A percentile compares a stretch with the other conserved stretches of the same genome.
Evolutionary conservation across 2,888 invertebrate genomes (phyloP).

Genomic region (Leptopterna dolabrata): DNA sequence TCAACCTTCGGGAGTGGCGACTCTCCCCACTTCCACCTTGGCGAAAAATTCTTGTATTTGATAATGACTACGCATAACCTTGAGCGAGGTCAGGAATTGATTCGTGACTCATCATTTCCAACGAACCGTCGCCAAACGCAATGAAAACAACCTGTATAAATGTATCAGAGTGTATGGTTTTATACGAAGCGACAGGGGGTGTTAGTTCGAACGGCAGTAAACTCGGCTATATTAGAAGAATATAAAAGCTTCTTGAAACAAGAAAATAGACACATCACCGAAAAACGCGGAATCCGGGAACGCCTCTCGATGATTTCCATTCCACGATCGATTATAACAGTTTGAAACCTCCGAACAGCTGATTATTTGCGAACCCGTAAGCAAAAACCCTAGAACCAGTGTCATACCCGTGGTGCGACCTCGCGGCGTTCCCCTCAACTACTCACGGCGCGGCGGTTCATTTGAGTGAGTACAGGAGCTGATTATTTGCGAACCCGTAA

Average conservation of each 20-base stretch:
- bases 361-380: background rate
- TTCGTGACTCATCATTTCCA: constrained; percentile 23
- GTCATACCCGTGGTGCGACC: too few species aligned
- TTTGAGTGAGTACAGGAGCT: background rate
- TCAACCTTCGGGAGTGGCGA: background rate
- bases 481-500: background rate
- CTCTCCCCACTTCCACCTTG: background rate
- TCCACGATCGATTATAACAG: background rate
- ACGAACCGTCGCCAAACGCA: background rate
- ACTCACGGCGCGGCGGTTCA: background rate
- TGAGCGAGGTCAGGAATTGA: constrained; percentile 34
- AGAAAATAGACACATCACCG: background rate
- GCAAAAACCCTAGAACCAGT: too few species aligned
- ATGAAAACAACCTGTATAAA: background rate
- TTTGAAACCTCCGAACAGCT: constrained; percentile 3
- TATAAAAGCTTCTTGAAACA: background rate
- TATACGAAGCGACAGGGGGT: background rate
- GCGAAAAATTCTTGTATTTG: background rate
- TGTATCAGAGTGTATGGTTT: background rate
- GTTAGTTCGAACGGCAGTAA: background rate
- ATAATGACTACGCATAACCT: constrained; percentile 26
- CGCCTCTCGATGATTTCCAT: background rate
- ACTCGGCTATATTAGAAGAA: background rate
- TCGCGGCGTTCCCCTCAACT: background rate
- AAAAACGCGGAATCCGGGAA: background rate